phyloP scores from a whole-genome alignment of 2,113 vertebrate species.

The Ammodramus savannarum region DNA sequence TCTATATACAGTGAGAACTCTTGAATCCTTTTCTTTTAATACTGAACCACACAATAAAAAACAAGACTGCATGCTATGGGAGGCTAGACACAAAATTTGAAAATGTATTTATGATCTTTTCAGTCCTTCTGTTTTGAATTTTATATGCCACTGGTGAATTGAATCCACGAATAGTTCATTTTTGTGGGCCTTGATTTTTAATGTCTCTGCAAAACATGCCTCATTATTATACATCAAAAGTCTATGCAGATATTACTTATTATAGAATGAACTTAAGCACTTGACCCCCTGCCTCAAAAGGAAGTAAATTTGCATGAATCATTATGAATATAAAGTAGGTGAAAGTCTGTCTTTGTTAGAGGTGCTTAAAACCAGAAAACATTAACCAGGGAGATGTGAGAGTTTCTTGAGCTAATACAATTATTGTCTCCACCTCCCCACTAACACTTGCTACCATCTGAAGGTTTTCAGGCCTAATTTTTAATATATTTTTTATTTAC shows the following conservation, averaged over 20 bases:
- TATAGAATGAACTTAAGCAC: not conserved
- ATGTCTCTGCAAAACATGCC: not conserved
- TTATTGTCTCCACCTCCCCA: not conserved
- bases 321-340: conserved; percentile 24
- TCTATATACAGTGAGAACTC: not conserved
- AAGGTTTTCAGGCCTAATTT: not conserved
- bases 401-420: not conserved
- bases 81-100: not conserved
- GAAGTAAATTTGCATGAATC: not conserved
- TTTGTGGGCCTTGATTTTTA: not conserved
- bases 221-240: not conserved
- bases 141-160: not conserved
- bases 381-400: not conserved
- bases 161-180: not conserved
- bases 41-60: not conserved
- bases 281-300: not conserved
- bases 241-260: not conserved
- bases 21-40: not conserved
- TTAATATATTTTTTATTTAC: not conserved
- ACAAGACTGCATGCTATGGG: not conserved
- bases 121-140: not conserved
- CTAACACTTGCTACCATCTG: not conserved
- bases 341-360: conserved; percentile 4
- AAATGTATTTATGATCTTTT: not conserved
- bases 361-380: not conserved